Evolutionary conservation across 2,888 invertebrate genomes (phyloP), one percentile per base, ranked within the genome.

Genomic region (Nymphalis c-album): DNA sequence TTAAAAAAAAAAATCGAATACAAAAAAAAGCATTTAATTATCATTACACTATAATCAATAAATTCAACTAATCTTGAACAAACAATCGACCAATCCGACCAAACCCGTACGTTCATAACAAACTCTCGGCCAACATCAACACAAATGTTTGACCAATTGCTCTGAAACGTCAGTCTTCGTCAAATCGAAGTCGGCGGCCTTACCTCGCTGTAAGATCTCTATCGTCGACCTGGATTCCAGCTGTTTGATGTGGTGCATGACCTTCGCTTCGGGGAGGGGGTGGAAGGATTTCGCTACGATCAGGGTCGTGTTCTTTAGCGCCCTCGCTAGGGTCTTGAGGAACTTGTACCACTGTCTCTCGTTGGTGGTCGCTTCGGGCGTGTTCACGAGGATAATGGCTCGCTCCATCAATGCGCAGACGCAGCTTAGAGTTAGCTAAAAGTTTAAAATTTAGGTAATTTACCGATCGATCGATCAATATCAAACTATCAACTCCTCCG

Each of bases 311-410:
- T 83, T 85, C 18, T 90, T 90, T 1, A 93, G 77, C 0, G 92
- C 88, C 45, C 94, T 82, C 0, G 93, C 91, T 61, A 94, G 81
- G 0, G 89, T 90, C 69, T 90, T 87, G 7, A 94, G 85, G 83
- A 94, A 94, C 71, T 91, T 91, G 13, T 85, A 91, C 94, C 94
- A 94, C 65, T 91, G 91, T 0, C 91, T 78, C 68, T 91, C 92
- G 80, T 85, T 88, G 1, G 90, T 82, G 0, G 89, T 89, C 18
- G 91, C 87, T 67, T 91, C 91, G 0, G 89, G 86, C 0, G 90
- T 90, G 75, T 85, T 87, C 0, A 87, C 82, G 0, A 92, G 77
- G 0, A 79, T 50, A 0, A 84, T 68, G 0, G 91, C 90, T 22
- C 85, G 85, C 26, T 90, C 91, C 55, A 90, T 75, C 2, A 92